Percentiles rank a stretch among this genome's conserved stretches.
Conservation (phyloP, 2,797 vertebrate species). For the Trichosurus vulpecula region DNA sequence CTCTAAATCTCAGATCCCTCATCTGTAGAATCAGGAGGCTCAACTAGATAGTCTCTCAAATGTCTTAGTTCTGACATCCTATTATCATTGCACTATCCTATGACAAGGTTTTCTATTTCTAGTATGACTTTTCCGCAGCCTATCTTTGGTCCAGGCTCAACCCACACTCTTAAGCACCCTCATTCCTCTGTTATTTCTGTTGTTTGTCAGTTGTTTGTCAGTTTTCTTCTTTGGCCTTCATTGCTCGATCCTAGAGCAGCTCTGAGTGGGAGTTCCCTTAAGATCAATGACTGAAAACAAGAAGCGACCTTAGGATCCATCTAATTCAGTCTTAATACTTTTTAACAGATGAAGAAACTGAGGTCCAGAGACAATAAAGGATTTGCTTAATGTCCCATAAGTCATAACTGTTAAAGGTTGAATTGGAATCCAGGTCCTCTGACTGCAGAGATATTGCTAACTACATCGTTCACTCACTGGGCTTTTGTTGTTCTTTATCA, state of each 20-base stretch:
- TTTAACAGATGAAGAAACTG: not conserved
- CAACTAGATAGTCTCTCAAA: not conserved
- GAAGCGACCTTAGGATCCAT: not conserved
- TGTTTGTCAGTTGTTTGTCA: not conserved
- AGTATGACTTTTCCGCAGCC: slow-evolving; percentile 17
- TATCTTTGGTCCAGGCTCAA: not conserved
- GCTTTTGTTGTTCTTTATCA: slow-evolving; percentile 35
- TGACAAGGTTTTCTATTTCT: not conserved
- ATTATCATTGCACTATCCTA: not conserved
- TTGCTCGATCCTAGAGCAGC: not conserved
- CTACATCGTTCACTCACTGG: not conserved
- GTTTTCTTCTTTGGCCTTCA: not conserved
- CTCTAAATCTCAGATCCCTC: not conserved
- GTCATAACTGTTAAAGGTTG: not conserved
- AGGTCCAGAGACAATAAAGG: not conserved
- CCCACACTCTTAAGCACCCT: not conserved
- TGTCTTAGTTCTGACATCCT: not conserved
- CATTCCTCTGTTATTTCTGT: slow-evolving; percentile 15
- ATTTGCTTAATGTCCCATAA: not conserved
- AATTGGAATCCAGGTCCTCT: not conserved
- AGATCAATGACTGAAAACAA: not conserved
- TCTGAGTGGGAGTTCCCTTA: not conserved
- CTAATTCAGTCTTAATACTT: not conserved
- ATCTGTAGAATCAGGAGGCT: not conserved
- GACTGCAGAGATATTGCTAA: not conserved